Conservation (phyloP, 2,797 vertebrate species). For the Gobio occitaniae region DNA sequence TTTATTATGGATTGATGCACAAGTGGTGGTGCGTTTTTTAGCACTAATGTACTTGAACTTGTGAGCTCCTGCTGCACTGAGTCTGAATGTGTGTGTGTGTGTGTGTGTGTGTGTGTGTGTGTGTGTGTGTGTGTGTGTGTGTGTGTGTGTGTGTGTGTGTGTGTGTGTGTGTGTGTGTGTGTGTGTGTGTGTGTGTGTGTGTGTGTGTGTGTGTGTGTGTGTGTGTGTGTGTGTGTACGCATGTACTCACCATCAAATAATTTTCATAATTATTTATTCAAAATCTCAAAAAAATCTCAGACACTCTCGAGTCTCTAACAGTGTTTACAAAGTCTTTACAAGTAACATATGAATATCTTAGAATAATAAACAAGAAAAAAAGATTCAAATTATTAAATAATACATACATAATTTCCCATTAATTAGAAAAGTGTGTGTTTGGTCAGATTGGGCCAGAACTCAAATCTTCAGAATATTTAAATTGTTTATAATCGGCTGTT, state of each 20-base stretch:
- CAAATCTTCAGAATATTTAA: neutral
- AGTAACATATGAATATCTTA: neutral
- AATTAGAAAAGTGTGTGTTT: neutral
- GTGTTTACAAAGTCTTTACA: neutral
- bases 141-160: neutral
- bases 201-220: neutral
- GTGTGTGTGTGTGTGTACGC: neutral
- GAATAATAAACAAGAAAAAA: neutral
- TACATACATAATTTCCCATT: neutral
- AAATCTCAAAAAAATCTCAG: neutral
- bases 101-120: too few species aligned
- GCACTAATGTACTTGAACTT: neutral
- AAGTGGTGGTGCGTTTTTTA: neutral
- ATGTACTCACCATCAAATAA: neutral
- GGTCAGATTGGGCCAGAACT: neutral
- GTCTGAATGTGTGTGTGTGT: conserved; percentile 2
- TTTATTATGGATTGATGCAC: conserved; percentile 2
- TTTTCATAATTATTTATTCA: conserved; percentile 15
- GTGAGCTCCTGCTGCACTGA: neutral
- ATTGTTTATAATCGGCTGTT: neutral
- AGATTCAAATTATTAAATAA: neutral
- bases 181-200: too few species aligned
- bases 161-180: too few species aligned
- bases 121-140: neutral
- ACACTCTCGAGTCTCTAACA: neutral